These are phyloP conservation scores for Percopsis transmontana DNA, from an alignment of 2,113 vertebrate genomes.

Conservation along the genomic window DNA sequence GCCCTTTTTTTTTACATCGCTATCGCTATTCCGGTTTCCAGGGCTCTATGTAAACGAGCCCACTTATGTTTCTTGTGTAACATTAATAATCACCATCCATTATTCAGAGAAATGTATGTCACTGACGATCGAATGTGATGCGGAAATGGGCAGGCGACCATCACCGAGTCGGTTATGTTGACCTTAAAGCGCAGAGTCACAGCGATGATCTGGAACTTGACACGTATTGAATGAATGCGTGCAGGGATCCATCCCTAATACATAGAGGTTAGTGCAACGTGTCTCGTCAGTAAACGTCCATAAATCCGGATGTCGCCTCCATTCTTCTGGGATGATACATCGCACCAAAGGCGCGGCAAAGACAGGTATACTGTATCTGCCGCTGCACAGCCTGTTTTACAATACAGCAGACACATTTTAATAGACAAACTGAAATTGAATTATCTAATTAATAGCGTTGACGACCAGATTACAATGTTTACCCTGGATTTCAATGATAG, in stretches of 20 bases:
- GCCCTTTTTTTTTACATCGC: too few relatives aligned
- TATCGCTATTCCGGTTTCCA: too few relatives aligned
- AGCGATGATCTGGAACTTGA: constrained; percentile 21
- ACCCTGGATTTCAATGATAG: background rate
- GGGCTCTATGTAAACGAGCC: background rate
- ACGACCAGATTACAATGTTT: background rate
- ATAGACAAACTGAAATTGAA: too few relatives aligned
- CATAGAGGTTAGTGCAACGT: background rate
- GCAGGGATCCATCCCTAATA: constrained; percentile 15
- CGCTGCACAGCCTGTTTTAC: background rate
- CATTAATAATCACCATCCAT: background rate
- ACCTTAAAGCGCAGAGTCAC: background rate
- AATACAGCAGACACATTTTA: too few relatives aligned
- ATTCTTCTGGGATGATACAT: constrained; percentile 3
- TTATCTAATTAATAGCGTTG: too few relatives aligned
- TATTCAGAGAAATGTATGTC: too few relatives aligned
- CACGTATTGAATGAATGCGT: background rate
- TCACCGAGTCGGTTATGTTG: background rate
- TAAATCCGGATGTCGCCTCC: constrained; percentile 24
- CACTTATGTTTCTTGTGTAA: background rate
- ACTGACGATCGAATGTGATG: background rate
- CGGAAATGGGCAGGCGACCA: background rate
- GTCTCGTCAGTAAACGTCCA: background rate
- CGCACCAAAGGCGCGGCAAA: background rate
- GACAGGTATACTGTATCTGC: background rate